Base-by-base conservation (phyloP, 2,888 invertebrate genomes). In the Lithophane socia region DNA sequence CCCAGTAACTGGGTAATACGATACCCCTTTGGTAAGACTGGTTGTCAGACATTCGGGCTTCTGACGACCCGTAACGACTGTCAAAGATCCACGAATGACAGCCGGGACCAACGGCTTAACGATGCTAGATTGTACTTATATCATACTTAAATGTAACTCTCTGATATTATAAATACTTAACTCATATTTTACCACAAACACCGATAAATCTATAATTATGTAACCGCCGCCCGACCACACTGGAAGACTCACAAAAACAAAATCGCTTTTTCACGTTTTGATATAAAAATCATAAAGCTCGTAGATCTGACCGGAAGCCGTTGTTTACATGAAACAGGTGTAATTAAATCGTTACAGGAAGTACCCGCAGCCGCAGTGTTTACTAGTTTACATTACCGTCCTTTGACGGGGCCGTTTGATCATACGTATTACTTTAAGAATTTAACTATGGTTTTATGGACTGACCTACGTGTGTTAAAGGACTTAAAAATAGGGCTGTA, bases 291-390 rank as follows among this genome's bases (percentile, higher is more conserved):
- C 77, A 80, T 73, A 73, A 73, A 79, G 44, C 60, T 42, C 52
- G 60, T 61, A 29, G 65, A 52, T 64, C 29, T 42, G 24, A 73
- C 86, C 92, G 93, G 93, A 93, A 91, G 88, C 87, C 29, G 79
- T 87, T 91, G 91, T 91, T 92, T 92, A 91, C 86, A 73, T 72
- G 82, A 73, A 77, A 82, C 93, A 93, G 93, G 93, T 93, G 94
- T 92, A 93, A 92, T 93, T 87, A 92, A 91, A 92, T 90, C 88
- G 87, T 91, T 91, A 89, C 91, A 92, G 93, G 93, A 92, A 92
- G 92, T 91, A 89, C 74, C 69, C 71, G 66, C 68, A 16, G 52
- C 72, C 58, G 10, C 65, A 37, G 9, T 86, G 87, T 86, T 86
- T 87, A 86, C 79, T 52, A 8, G 92, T 92, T 92, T 92, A 77